Conservation (phyloP, 2,113 vertebrate genomes). For the Mystacornis crossleyi region DNA sequence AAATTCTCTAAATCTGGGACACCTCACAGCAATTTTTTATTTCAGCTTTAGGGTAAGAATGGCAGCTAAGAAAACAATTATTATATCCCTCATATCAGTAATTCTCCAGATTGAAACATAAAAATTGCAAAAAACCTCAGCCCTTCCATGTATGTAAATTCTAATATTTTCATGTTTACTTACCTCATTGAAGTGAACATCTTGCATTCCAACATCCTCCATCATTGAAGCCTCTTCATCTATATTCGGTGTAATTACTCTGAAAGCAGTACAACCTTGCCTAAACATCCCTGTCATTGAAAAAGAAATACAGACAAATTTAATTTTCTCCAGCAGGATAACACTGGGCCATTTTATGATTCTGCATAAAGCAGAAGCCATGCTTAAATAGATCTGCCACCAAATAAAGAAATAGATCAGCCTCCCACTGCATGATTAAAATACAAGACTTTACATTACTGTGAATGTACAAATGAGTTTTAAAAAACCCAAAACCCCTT, state of each 20-base stretch:
- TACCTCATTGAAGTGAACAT: conserved; percentile 97
- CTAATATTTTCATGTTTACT: not conserved
- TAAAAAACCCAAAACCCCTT: not conserved
- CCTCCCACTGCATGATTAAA: not conserved
- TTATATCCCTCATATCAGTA: not conserved
- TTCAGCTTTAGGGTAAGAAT: not conserved
- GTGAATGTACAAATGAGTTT: not conserved
- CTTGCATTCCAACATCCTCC: conserved; percentile 99
- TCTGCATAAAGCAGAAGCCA: not conserved
- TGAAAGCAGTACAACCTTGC: conserved; percentile 94
- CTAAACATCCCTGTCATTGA: conserved; percentile 88
- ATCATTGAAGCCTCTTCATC: conserved; percentile 99
- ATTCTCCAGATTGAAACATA: not conserved
- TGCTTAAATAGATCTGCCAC: not conserved
- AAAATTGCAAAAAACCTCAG: not conserved
- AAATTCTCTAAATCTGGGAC: not conserved
- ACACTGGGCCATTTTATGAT: not conserved
- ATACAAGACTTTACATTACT: not conserved
- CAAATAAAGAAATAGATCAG: not conserved
- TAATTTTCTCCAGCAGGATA: not conserved
- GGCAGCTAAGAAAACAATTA: not conserved
- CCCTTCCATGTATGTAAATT: not conserved
- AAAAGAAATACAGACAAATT: not conserved
- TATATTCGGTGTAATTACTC: conserved; percentile 96
- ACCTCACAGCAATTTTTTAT: not conserved